A percentile compares a stretch with the other conserved stretches of the same genome.
These are phyloP conservation scores for Otis tarda DNA, from an alignment of 2,113 vertebrate species.

Conservation along the genomic window DNA sequence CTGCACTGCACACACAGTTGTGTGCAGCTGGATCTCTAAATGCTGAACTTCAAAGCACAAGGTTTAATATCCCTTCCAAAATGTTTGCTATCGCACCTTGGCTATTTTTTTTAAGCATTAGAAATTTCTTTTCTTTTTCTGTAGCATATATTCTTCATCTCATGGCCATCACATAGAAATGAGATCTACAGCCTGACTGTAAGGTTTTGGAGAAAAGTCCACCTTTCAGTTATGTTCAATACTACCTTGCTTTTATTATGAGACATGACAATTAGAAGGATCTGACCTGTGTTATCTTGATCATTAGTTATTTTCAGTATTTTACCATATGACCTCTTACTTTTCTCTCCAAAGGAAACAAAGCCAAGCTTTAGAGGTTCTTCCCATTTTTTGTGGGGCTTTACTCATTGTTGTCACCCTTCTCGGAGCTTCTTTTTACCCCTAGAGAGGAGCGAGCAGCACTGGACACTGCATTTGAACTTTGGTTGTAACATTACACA, in stretches of 20 bases:
- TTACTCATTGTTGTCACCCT: background rate
- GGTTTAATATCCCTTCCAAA: background rate
- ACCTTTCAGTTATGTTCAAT: background rate
- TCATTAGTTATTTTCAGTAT: background rate
- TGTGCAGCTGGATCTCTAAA: constrained; percentile 9
- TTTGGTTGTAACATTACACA: background rate
- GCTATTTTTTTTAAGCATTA: background rate
- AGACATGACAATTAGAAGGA: background rate
- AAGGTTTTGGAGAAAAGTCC: background rate
- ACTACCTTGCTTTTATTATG: background rate
- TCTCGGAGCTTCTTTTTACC: background rate
- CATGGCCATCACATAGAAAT: background rate
- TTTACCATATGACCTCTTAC: background rate
- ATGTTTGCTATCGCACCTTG: background rate
- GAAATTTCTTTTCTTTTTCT: background rate
- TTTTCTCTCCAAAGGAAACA: background rate
- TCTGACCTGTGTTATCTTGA: background rate
- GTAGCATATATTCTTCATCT: background rate
- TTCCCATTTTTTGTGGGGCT: background rate
- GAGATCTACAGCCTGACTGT: background rate
- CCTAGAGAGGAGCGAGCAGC: background rate
- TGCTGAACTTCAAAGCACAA: background rate
- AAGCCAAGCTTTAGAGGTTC: background rate
- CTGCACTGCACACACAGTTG: background rate
- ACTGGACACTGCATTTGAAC: background rate